These are phyloP conservation scores for Patella pellucida DNA, from an alignment of 2,888 invertebrate species.

Conservation along the genomic window DNA sequence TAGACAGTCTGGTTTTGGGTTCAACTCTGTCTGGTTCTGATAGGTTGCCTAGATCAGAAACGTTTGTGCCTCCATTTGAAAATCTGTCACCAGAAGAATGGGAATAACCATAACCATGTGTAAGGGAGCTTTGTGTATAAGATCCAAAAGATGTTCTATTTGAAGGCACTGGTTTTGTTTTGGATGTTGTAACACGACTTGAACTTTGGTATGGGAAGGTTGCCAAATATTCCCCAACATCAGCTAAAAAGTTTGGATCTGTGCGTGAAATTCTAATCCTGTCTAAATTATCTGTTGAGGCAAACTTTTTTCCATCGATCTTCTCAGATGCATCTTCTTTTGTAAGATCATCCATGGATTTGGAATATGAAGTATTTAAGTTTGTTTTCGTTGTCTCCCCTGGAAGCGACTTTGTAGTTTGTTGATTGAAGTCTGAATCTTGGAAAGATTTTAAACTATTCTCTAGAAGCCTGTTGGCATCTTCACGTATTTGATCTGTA, in stretches of 20 bases:
- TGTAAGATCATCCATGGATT: not conserved
- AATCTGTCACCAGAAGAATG: no score
- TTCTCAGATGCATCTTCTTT: not conserved
- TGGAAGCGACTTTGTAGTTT: not conserved
- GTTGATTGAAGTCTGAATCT: not conserved
- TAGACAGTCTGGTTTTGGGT: no score
- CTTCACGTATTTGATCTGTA: not conserved
- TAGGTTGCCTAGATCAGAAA: no score
- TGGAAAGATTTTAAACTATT: not conserved
- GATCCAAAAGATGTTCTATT: no score
- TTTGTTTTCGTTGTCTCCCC: not conserved
- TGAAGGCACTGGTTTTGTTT: no score
- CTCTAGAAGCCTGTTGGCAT: not conserved
- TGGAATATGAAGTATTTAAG: conserved; percentile 3
- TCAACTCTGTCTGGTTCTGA: no score
- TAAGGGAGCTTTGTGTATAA: no score
- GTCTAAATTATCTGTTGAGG: not conserved
- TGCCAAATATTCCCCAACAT: not conserved
- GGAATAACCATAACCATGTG: no score
- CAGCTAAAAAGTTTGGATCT: not conserved
- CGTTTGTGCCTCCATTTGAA: no score
- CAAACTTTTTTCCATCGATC: not conserved
- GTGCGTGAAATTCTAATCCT: not conserved
- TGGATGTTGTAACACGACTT: no score
- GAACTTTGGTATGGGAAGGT: not conserved